Evolutionary conservation across 1,140 invertebrate genomes (phyloP), one percentile per base, ranked within the genome.

Genomic region (Gryon sp.): DNA sequence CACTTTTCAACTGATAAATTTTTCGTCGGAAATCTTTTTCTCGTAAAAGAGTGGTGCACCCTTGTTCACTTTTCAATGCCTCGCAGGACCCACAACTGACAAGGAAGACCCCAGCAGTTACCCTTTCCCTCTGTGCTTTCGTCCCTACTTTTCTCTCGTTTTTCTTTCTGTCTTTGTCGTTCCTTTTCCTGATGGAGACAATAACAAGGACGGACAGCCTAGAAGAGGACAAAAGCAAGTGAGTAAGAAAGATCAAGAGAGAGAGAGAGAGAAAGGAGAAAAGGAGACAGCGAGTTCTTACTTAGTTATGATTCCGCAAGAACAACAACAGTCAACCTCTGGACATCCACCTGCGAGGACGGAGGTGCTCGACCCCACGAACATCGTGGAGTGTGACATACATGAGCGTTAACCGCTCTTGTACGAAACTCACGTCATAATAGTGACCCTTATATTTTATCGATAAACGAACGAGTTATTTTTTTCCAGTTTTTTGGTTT

Each of bases 321-420:
- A 62, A 72, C 57, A 69, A 68, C 52, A 70, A 70, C 86, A 89
- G 87, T 89, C 86, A 86, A 89, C 86, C 87, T 87, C 83, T 88
- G 85, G 83, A 86, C 82, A 87, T 86, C 85, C 84, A 88, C 85
- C 86, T 88, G 86, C 80, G 83, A 87, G 83, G 87, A 87, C 86
- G 81, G 85, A 88, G 86, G 83, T 87, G 79, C 81, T 83, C 86
- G 84, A 87, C 84, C 86, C 83, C 83, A 83, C 79, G 79, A 80
- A 69, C 34, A 68, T 50, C 73, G 85, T 86, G 83, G 78, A 86
- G 86, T 87, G 87, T 72, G 18, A 60, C 66, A 69, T 53, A 87
- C 84, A 88, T 86, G 85, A 83, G 79, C 81, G 82, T 83, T 68
- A 62, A 62, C 68, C 68, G 57, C 55, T 53, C 68, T 79, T 81